Conservation (phyloP, 2,888 invertebrate genomes). For the Gortyna flavago region DNA sequence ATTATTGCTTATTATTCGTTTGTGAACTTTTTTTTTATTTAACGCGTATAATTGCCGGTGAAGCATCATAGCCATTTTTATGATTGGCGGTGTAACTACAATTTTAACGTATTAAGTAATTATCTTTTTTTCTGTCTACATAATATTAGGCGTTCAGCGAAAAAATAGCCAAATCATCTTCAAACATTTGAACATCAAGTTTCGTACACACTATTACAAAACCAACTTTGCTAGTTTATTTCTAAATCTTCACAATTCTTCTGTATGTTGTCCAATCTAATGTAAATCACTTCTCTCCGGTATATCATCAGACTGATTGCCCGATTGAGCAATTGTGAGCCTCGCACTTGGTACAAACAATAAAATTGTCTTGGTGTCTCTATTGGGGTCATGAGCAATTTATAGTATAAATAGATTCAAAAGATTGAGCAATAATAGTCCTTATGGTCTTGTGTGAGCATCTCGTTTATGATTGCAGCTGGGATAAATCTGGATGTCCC, state of each 20-base stretch:
- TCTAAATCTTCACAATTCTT: conserved; percentile 15
- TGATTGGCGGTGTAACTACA: neutral
- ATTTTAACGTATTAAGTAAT: neutral
- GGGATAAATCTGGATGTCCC: conserved; percentile 16
- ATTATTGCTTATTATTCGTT: conserved; percentile 14
- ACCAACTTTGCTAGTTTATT: neutral
- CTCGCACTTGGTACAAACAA: conserved; percentile 62
- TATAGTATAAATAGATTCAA: conserved; percentile 50
- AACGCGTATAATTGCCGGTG: neutral
- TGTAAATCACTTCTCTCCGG: conserved; percentile 54
- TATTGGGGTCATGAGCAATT: conserved; percentile 76
- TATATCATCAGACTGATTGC: conserved; percentile 66
- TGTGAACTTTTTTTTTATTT: neutral
- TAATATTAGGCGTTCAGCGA: neutral
- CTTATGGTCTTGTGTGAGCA: conserved; percentile 23
- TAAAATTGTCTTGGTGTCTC: conserved; percentile 67
- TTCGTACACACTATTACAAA: neutral
- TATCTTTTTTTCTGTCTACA: neutral
- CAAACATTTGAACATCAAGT: neutral
- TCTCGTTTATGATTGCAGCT: conserved; percentile 10
- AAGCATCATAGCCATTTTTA: neutral
- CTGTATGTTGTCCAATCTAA: conserved; percentile 12
- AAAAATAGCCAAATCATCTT: neutral
- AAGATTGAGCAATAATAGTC: conserved; percentile 27
- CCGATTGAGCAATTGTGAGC: conserved; percentile 71